Evolutionary conservation across 2,113 vertebrate species (phyloP).

Genomic region (Dromaius novaehollandiae): DNA sequence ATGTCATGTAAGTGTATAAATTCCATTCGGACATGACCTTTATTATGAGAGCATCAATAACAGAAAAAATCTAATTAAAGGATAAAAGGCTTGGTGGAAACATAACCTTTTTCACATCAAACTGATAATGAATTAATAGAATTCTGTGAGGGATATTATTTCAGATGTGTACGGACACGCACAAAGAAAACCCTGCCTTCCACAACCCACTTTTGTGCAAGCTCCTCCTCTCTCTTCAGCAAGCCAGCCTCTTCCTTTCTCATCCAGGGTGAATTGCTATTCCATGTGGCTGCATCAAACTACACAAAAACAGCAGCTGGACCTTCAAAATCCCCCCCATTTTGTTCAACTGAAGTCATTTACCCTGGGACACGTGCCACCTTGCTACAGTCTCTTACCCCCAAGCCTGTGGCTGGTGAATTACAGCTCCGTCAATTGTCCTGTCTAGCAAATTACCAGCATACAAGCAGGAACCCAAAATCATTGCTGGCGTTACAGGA

Average conservation of each 20-base stretch:
- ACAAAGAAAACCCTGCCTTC: neutral
- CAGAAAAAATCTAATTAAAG: slow-evolving; percentile 55
- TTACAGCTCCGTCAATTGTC: neutral
- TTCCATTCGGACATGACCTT: slow-evolving; percentile 53
- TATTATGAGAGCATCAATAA: slow-evolving; percentile 48
- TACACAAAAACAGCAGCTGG: neutral
- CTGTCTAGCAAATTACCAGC: slow-evolving; percentile 2
- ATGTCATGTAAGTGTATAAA: slow-evolving; percentile 38
- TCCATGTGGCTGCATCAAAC: neutral
- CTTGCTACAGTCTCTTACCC: neutral
- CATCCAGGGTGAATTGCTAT: neutral
- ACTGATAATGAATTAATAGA: slow-evolving; percentile 32
- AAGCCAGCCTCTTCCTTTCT: neutral
- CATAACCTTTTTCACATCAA: slow-evolving; percentile 22
- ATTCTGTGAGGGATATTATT: neutral
- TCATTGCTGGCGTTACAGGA: neutral
- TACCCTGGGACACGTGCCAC: neutral
- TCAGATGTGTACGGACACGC: neutral
- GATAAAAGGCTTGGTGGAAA: slow-evolving; percentile 29
- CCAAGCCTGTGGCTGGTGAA: slow-evolving; percentile 8
- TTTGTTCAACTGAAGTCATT: neutral
- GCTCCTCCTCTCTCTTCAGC: neutral
- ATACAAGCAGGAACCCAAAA: neutral
- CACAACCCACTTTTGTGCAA: neutral
- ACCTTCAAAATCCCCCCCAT: neutral